Base-by-base conservation (phyloP, 2,888 invertebrate genomes). In the Drosophila dives region DNA sequence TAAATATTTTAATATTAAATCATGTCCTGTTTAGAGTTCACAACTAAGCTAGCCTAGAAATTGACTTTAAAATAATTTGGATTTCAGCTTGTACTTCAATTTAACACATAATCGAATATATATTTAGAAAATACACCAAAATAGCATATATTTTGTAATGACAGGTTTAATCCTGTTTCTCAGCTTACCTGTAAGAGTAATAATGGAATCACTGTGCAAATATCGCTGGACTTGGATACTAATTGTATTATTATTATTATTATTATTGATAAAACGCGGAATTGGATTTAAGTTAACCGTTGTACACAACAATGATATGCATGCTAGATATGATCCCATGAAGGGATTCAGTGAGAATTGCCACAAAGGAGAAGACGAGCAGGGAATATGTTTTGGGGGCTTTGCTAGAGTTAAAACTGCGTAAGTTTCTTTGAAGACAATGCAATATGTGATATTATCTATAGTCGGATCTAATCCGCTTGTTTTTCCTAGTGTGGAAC, bases 251-350 rank as follows among this genome's bases (percentile, higher is more conserved):
- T 4, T 67, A n/a, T n/a, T n/a, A n/a, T n/a, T n/a, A n/a, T 1
- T 53, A 7, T n/a, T 63, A 0, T 4, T 67, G 10, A 7, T 45
- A 0, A n/a, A 26, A 1, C 17, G 2, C 15, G 17, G 40, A 1
- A 0, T 11, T 40, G 69, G 72, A 0, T 64, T 87, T 11, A 79
- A 83, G 69, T 74, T 85, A 3, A 66, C 72, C 11, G 94, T 98
- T 58, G 92, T 98, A 0, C 98, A 98, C 92, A 97, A 96, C 78
- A 98, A 98, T 91, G 98, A 98, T 91, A 96, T 98, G 94, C 98
- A 98, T 91, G 95, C 96, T 1, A 94, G 95, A 71, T 97, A 96
- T 87, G 96, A 97, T 64, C 95, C 97, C 91, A 96, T 96, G 0
- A 95, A 96, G 8, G 94, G 93, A 68, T 93, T 94, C 54, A 95